Evolutionary conservation across 1,140 invertebrate species (phyloP), one percentile per base, ranked within the genome.

Genomic region (Holotrichia oblita): DNA sequence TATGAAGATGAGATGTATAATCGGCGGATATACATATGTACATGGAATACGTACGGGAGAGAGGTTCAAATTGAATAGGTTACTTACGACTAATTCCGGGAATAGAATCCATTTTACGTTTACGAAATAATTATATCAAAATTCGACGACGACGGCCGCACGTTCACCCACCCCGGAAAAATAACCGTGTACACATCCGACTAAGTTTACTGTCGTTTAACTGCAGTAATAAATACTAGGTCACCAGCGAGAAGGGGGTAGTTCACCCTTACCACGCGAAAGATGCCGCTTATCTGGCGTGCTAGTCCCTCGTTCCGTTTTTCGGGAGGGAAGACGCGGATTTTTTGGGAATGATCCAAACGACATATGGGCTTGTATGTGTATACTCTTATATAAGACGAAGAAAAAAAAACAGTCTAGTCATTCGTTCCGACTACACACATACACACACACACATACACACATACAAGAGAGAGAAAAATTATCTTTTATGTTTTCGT

Each of bases 201-300:
- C 27, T 9, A 27, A 48, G 20, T 76, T 55, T 76, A 76, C 22
- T 34, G 41, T 44, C 17, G 44, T 76, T 76, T 76, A 77, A 74
- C 78, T 79, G 78, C 78, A 79, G 78, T 77, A 72, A 79, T 79
- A 79, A 79, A 79, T 79, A 75, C 17, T 55, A 42, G 75, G 75
- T 41, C 44, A 42, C 75, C 6, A 41, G 9, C 12, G 12, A 3
- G 69, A 7, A 2, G 2, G 12, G 73, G 73, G 7, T 17, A 44
- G 42, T 41, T 27, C 40, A 74, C 42, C 48, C 69, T 48, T 22
- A 17, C 48, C 48, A 6, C 12, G 48, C 77, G 42, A 79, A 69
- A 69, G 55, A 61, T 41, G 48, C 74, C 55, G 78, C 8, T 69
- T 27, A 27, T 69, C 61, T 69, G 61, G 61, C 61, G 61, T 34